Percentiles rank a stretch among this genome's conserved stretches.
Conservation (phyloP, 2,113 vertebrate species). For the Rana temporaria region DNA sequence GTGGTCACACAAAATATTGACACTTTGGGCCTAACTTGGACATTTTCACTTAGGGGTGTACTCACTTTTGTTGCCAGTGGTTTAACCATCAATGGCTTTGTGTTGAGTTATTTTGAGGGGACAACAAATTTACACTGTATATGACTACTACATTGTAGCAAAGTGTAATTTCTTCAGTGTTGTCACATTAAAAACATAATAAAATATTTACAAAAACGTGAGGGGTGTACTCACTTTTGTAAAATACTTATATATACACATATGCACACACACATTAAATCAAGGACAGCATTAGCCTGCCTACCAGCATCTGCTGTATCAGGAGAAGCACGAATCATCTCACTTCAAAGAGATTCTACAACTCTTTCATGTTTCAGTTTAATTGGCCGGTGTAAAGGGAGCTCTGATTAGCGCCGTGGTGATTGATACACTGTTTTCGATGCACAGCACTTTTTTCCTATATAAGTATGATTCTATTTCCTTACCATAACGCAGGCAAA, state of each 20-base stretch:
- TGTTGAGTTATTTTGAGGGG: too few relatives aligned
- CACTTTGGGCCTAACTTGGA: too few relatives aligned
- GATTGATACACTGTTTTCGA: conserved; percentile 39
- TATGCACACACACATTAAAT: background rate
- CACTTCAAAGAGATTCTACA: conserved; percentile 50
- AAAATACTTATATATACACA: background rate
- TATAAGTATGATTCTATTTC: background rate
- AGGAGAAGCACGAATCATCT: conserved; percentile 34
- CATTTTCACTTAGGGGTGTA: too few relatives aligned
- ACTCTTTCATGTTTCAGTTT: conserved; percentile 51
- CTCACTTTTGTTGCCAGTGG: too few relatives aligned
- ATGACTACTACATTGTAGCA: too few relatives aligned
- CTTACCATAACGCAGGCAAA: background rate
- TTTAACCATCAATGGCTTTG: too few relatives aligned
- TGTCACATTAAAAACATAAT: too few relatives aligned
- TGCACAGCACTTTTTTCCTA: conserved; percentile 13
- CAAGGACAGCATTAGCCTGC: conserved; percentile 31
- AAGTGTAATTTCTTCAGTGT: too few relatives aligned
- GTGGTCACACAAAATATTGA: too few relatives aligned
- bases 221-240: too few relatives aligned
- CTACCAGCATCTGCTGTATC: conserved; percentile 48
- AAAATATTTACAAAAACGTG: too few relatives aligned
- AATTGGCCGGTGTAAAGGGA: conserved; percentile 53
- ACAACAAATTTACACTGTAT: too few relatives aligned
- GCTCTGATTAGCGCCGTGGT: conserved; percentile 47